Conservation (phyloP, 2,888 invertebrate species). For the Siphlonurus alternatus region DNA sequence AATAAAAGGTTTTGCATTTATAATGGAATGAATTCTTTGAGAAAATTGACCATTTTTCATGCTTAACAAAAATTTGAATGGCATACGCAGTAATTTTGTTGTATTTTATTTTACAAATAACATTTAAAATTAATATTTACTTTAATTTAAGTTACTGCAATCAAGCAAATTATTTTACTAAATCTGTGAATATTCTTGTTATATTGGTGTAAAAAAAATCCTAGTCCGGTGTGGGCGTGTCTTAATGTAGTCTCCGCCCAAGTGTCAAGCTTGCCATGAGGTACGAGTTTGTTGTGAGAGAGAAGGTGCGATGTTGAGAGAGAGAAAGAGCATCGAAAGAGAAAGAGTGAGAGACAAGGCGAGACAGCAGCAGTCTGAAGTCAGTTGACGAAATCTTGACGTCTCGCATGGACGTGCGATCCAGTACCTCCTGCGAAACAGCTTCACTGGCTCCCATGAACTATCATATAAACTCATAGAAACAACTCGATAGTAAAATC, state of each 20-base stretch:
- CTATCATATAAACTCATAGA: not conserved
- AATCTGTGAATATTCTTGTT: not conserved
- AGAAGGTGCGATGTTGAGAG: not conserved
- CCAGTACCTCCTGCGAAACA: not conserved
- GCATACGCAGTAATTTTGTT: too few relatives aligned
- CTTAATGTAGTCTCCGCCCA: not conserved
- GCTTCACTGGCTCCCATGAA: not conserved
- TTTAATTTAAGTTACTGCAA: not conserved
- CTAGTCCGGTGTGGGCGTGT: not conserved
- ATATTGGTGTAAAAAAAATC: not conserved
- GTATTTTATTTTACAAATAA: too few relatives aligned
- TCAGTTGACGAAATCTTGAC: not conserved
- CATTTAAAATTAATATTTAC: too few relatives aligned
- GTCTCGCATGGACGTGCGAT: not conserved
- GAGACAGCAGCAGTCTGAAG: slow-evolving; percentile 1
- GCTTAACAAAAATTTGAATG: too few relatives aligned
- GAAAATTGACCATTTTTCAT: too few relatives aligned
- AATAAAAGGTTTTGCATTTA: too few relatives aligned
- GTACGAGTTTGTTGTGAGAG: slow-evolving; percentile 4
- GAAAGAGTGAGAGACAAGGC: not conserved
- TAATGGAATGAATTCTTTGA: too few relatives aligned
- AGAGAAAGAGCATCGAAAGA: not conserved
- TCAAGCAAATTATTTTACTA: not conserved
- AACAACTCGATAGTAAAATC: not conserved
- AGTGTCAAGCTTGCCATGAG: slow-evolving; percentile 2